Percentiles rank a stretch among this genome's conserved stretches.
These are phyloP conservation scores for Acropora tenuis DNA, from an alignment of 64 coral and sea anemone species.

Conservation along the genomic window DNA sequence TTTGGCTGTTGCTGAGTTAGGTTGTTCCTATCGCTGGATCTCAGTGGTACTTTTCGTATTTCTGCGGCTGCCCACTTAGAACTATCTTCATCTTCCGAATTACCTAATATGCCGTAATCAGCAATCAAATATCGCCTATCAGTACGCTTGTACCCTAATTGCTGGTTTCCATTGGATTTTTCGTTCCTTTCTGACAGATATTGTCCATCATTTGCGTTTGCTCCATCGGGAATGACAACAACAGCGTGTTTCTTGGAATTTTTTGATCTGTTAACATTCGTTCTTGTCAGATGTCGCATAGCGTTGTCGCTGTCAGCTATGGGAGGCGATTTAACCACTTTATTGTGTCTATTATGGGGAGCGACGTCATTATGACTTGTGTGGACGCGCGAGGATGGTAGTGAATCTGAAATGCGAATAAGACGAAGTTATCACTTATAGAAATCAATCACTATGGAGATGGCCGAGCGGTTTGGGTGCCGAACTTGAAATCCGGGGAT, in stretches of 20 bases:
- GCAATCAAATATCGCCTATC: not conserved
- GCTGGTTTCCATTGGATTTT: not conserved
- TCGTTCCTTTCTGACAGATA: not conserved
- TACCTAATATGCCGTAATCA: conserved; percentile 60
- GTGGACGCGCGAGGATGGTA: not conserved
- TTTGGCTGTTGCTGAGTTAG: not conserved
- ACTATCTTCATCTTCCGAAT: conserved; percentile 69
- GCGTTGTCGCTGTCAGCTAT: not conserved
- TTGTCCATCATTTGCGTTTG: not conserved
- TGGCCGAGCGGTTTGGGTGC: too few relatives aligned
- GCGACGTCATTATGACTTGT: not conserved
- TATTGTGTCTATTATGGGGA: not conserved
- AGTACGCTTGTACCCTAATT: not conserved
- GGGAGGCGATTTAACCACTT: not conserved
- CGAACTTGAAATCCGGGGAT: too few relatives aligned
- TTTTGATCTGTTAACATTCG: not conserved
- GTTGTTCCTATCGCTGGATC: not conserved
- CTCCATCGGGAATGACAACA: not conserved
- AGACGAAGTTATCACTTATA: not conserved
- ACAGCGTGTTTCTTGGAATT: conserved; percentile 8
- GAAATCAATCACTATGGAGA: not conserved
- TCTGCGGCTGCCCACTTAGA: conserved; percentile 45
- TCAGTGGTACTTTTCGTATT: conserved; percentile 2
- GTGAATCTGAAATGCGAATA: not conserved
- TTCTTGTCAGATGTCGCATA: not conserved